Evolutionary conservation across 2,113 vertebrate genomes (phyloP), one percentile per base, ranked within the genome.

Genomic region (Cheilinus undulatus): DNA sequence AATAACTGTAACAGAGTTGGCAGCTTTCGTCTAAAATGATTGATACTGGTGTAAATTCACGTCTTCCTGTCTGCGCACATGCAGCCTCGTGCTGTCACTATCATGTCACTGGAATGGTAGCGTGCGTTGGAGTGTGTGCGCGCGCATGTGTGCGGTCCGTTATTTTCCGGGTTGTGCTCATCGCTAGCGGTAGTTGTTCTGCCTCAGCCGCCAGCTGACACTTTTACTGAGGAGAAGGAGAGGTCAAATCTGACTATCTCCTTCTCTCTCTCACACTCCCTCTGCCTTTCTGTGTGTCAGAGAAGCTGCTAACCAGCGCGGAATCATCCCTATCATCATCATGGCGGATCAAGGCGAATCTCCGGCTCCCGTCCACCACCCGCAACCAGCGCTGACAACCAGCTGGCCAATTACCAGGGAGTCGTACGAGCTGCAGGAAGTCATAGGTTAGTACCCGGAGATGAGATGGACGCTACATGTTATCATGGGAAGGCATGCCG

Each of bases 401-500:
- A 86, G 92, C 92, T 98, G 97, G 97, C 96, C 97, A 88, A 99
- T 98, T 89, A 96, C 93, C 93, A 93, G 96, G 92, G 97, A 99
- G 86, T 95, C 95, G 72, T 98, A 99, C 84, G 96, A 98, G 91
- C 96, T 98, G 84, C 96, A 98, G 94, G 96, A 97, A 95, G 97
- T 98, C 80, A 98, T 99, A 93, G 97, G 97, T 99, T 88, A 95
- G 97, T 96, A 83, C 28, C 53, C 20, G 24, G 45, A 1, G 57
- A 40, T 36, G 42, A 50, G 48, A 27, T 27, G 56, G 34, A 17
- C 2, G 50, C 46, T 54, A 26, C 23, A 15, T 45, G 3, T 66
- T n/a, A 40, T 45, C 46, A 20, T 15, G 52, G 56, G 40, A 34
- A 54, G 30, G 22, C 57, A 59, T 5, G 54, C 32, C 36, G 54